Evolutionary conservation across 2,113 vertebrate genomes (phyloP).

Genomic region (Bucco capensis): DNA sequence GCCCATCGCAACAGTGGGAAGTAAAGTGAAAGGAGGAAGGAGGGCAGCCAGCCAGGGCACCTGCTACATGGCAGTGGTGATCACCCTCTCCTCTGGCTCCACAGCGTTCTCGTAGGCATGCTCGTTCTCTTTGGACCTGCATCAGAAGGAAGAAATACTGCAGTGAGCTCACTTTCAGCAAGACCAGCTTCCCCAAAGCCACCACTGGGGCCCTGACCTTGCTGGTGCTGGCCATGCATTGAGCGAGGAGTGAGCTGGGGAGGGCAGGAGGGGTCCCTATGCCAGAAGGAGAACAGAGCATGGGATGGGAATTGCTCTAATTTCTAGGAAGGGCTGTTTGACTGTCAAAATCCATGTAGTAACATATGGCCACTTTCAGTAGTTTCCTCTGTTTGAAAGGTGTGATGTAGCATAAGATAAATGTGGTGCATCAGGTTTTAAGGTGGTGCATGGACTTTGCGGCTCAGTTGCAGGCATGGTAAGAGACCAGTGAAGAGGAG

Average conservation of each 20-base stretch:
- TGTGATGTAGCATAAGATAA: background rate
- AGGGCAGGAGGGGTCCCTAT: background rate
- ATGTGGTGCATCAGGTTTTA: background rate
- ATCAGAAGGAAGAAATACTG: background rate
- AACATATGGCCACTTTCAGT: background rate
- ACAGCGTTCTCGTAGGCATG: constrained; percentile 58
- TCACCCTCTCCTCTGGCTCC: constrained; percentile 44
- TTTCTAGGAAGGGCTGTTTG: background rate
- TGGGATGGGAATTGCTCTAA: background rate
- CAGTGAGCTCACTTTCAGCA: background rate
- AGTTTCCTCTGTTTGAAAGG: background rate
- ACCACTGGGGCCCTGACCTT: rapidly evolving
- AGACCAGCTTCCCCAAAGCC: background rate
- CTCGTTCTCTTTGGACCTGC: constrained; percentile 67
- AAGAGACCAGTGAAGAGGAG: background rate
- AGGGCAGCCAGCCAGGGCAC: rapidly evolving
- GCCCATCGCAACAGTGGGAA: rapidly evolving
- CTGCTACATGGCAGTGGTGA: constrained; percentile 71
- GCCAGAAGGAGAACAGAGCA: rapidly evolving
- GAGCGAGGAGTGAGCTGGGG: background rate
- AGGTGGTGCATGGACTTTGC: background rate
- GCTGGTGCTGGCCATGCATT: rapidly evolving
- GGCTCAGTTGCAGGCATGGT: background rate
- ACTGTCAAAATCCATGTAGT: rapidly evolving
- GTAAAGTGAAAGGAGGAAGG: background rate